Percentiles rank a stretch among this genome's conserved stretches.
These are phyloP conservation scores for Brienomyrus brachyistius DNA, from an alignment of 2,113 vertebrate genomes.

Conservation along the genomic window DNA sequence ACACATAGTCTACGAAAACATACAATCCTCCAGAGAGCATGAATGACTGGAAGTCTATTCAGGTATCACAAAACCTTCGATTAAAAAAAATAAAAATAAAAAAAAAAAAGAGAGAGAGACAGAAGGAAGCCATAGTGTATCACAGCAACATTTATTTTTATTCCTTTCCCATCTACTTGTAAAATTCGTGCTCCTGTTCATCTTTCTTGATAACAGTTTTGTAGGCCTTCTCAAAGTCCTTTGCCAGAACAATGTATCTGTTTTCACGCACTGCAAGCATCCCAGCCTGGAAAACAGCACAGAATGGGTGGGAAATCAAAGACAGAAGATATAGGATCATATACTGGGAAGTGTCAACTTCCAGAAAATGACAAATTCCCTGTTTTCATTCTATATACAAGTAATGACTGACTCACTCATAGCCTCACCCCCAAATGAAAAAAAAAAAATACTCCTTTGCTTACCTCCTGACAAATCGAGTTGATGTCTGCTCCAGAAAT, in stretches of 20 bases:
- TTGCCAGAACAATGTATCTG: slow-evolving; percentile 85
- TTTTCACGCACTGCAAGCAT: slow-evolving; percentile 92
- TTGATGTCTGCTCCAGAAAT: slow-evolving; percentile 92
- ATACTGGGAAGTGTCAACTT: neutral
- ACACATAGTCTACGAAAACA: neutral
- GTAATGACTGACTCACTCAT: neutral
- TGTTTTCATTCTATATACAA: neutral
- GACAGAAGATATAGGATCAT: neutral
- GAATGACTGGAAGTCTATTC: neutral
- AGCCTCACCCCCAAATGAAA: neutral
- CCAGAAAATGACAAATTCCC: neutral
- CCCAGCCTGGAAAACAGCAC: slow-evolving; percentile 63
- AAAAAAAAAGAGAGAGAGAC: neutral
- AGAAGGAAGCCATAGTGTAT: neutral
- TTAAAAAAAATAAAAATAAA: too few relatives aligned
- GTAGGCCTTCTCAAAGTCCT: slow-evolving; percentile 92
- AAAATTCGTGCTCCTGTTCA: slow-evolving; percentile 92
- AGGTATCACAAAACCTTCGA: neutral
- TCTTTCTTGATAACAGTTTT: slow-evolving; percentile 93
- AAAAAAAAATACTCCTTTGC: neutral
- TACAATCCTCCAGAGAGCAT: neutral
- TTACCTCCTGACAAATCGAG: slow-evolving; percentile 92
- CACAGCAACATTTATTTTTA: neutral
- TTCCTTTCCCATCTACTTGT: slow-evolving; percentile 67
- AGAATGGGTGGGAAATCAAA: neutral